Conservation (phyloP, 1,140 invertebrate genomes). For the Pseudachorutes palmiensis region DNA sequence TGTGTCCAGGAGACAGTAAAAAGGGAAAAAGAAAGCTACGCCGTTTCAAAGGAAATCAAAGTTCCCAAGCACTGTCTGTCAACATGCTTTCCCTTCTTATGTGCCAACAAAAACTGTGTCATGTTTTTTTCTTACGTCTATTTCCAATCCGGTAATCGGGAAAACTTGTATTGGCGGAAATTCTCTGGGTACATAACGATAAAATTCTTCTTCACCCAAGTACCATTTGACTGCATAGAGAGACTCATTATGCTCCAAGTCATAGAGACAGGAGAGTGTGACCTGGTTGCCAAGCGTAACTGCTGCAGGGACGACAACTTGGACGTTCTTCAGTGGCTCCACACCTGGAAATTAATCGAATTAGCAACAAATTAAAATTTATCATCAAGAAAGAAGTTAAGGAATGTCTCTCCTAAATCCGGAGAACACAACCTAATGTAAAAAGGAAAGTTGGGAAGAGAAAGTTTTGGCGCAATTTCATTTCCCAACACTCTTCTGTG, state of each 20-base stretch:
- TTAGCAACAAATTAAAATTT: conserved; percentile 15
- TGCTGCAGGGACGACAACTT: conserved; percentile 37
- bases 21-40: background rate
- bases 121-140: conserved; percentile 36
- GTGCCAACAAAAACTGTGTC: background rate
- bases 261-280: conserved; percentile 38
- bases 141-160: conserved; percentile 31
- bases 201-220: conserved; percentile 37
- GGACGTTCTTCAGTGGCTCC: conserved; percentile 39
- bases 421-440: too few species aligned
- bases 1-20: background rate
- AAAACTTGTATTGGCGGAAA: conserved; percentile 33
- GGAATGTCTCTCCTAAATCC: too few species aligned
- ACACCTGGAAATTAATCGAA: conserved; percentile 35
- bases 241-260: conserved; percentile 37
- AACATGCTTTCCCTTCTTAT: background rate
- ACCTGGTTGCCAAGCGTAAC: conserved; percentile 37
- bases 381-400: too few species aligned
- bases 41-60: background rate
- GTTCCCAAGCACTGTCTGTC: background rate
- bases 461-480: too few species aligned
- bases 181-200: conserved; percentile 30
- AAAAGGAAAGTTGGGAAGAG: too few species aligned
- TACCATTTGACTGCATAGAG: conserved; percentile 43
- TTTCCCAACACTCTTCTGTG: too few species aligned